Evolutionary conservation across 2,797 vertebrate species (phyloP).

Genomic region (Trachops cirrhosus): DNA sequence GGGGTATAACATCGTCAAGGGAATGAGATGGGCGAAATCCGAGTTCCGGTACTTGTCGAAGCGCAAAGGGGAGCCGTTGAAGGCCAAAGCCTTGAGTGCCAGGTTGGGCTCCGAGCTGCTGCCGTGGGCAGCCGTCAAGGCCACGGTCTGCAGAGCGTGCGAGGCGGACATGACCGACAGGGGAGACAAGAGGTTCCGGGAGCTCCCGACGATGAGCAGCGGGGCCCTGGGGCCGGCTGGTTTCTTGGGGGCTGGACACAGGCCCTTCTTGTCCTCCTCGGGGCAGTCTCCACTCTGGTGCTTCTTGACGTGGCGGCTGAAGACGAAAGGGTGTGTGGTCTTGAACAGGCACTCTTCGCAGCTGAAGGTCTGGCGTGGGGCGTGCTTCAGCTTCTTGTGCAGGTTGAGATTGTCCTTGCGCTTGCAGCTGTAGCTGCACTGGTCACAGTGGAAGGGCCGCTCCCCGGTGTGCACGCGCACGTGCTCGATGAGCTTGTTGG

Average conservation of each 20-base stretch:
- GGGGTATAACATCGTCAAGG: constrained; percentile 97
- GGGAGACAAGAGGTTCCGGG: constrained; percentile 90
- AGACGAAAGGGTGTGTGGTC: constrained; percentile 98
- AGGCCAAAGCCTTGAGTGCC: constrained; percentile 86
- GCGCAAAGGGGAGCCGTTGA: constrained; percentile 86
- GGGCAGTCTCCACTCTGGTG: constrained; percentile 88
- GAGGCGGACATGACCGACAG: constrained; percentile 95
- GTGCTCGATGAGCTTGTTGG: constrained; percentile 99
- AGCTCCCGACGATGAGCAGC: constrained; percentile 84
- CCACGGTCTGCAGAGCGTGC: constrained; percentile 96
- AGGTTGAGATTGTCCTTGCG: constrained; percentile 99
- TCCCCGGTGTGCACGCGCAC: constrained; percentile 99
- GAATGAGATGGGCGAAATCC: constrained; percentile 96
- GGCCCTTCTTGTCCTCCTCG: constrained; percentile 85
- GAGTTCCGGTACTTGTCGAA: constrained; percentile 95
- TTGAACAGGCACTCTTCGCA: constrained; percentile 97
- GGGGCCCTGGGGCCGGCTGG: constrained; percentile 69
- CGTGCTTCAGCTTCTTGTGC: constrained; percentile 99
- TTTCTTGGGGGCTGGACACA: constrained; percentile 77
- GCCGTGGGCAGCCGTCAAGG: constrained; percentile 89
- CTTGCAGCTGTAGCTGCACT: constrained; percentile 99
- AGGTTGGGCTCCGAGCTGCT: constrained; percentile 81
- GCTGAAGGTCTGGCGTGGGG: constrained; percentile 96
- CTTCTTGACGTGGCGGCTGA: constrained; percentile 98
- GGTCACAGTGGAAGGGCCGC: constrained; percentile 99